Evolutionary conservation across 2,888 invertebrate species (phyloP).

Genomic region (Beris chalybata): DNA sequence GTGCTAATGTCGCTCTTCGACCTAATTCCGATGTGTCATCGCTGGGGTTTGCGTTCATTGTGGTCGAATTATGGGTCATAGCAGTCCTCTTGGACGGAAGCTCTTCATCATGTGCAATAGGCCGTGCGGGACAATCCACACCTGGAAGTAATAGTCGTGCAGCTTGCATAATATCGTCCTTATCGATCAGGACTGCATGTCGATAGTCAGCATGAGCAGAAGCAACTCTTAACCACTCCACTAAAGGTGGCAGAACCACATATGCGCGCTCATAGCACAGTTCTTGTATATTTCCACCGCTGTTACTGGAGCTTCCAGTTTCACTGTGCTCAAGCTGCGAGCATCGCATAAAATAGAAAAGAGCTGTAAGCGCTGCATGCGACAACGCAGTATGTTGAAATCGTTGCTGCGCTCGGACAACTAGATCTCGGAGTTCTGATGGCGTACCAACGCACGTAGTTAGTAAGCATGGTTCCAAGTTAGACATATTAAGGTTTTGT

Average conservation of each 20-base stretch:
- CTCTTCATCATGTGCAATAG: slow-evolving; percentile 64
- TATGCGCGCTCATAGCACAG: slow-evolving; percentile 86
- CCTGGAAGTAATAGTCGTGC: slow-evolving; percentile 83
- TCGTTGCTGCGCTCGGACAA: slow-evolving; percentile 63
- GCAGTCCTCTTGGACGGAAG: slow-evolving; percentile 55
- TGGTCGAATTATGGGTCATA: slow-evolving; percentile 42
- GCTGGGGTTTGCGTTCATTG: slow-evolving; percentile 43
- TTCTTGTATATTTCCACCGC: slow-evolving; percentile 61
- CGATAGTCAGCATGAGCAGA: slow-evolving; percentile 82
- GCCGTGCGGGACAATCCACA: slow-evolving; percentile 83
- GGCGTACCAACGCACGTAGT: slow-evolving; percentile 89
- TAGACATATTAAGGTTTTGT: slow-evolving; percentile 50
- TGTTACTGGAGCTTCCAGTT: slow-evolving; percentile 53
- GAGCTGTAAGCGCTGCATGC: slow-evolving; percentile 72
- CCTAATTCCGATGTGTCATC: slow-evolving; percentile 61
- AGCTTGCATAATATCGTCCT: slow-evolving; percentile 87
- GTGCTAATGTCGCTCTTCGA: slow-evolving; percentile 66
- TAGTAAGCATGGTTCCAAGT: slow-evolving; percentile 70
- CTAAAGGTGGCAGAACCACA: slow-evolving; percentile 82
- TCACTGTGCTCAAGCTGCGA: slow-evolving; percentile 78
- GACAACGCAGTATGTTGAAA: slow-evolving; percentile 58
- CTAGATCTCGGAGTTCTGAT: slow-evolving; percentile 74
- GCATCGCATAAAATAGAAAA: slow-evolving; percentile 92
- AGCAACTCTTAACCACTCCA: slow-evolving; percentile 87
- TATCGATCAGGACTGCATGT: slow-evolving; percentile 74